Conservation (phyloP, 2,888 invertebrate species). For the Brachylomia viminalis region DNA sequence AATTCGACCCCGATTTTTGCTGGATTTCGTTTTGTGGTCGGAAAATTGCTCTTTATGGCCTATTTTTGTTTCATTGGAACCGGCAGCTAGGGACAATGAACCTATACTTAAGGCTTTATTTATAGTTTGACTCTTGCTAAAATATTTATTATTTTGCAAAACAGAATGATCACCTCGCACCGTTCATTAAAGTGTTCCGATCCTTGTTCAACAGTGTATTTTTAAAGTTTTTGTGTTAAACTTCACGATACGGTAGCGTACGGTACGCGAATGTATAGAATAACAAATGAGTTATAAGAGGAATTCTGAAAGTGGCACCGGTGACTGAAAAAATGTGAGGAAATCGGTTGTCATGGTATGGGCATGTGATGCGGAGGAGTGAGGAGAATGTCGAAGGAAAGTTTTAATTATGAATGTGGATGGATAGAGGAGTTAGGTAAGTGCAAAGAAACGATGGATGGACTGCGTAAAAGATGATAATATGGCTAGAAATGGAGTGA, state of each 20-base stretch:
- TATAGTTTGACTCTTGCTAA: not conserved
- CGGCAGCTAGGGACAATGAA: not conserved
- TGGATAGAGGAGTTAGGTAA: too few relatives aligned
- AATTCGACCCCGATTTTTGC: conserved; percentile 16
- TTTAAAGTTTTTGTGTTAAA: not conserved
- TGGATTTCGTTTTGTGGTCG: conserved; percentile 12
- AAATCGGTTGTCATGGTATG: not conserved
- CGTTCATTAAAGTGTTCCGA: not conserved
- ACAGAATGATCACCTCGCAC: too few relatives aligned
- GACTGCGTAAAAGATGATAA: too few relatives aligned
- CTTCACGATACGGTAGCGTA: not conserved
- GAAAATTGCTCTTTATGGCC: not conserved
- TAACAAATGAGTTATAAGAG: not conserved
- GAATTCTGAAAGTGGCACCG: not conserved
- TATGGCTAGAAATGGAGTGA: too few relatives aligned
- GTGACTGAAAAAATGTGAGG: too few relatives aligned
- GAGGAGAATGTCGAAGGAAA: too few relatives aligned
- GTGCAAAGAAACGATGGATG: too few relatives aligned
- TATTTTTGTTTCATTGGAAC: not conserved
- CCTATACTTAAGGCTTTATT: not conserved
- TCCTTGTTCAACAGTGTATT: not conserved
- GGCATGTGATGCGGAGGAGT: not conserved
- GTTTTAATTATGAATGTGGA: too few relatives aligned
- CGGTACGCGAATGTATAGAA: not conserved
- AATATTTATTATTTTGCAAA: not conserved